Evolutionary conservation across 1,140 invertebrate species (phyloP), one percentile per base, ranked within the genome.

Genomic region (Lordiphosa collinella): DNA sequence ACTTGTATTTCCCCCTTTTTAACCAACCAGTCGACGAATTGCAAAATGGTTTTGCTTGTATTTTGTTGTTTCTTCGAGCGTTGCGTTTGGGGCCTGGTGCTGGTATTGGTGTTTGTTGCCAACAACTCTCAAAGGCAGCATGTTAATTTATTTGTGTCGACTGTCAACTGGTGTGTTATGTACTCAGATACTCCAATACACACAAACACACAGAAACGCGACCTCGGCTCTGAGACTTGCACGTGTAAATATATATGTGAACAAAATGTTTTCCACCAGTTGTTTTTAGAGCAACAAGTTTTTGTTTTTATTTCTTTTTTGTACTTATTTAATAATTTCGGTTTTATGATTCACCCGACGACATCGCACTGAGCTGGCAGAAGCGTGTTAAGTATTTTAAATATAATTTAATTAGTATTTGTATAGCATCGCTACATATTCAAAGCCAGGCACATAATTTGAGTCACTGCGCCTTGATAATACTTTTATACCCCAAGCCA

Each of bases 101-200:
- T 37, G 4, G 63, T 74, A 13, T 57, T 56, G 41, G 56, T 71
- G 40, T 41, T 37, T 71, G 40, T 41, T 37, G 68, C 54, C 51
- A 44, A 71, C 68, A 44, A 71, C 68, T 67, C 76, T 74, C 41
- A 66, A 74, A 80, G 66, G 75, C 71, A 57, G 71, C 61, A 62
- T 82, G 64, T 80, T 71, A 82, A 67, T 82, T 82, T 82, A 74
- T 65, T 58, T 71, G 68, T 62, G 43, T 68, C 54, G 50, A 48
- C 72, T 67, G 67, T 75, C 69, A 76, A 76, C 66, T 82, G 48
- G 67, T 70, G 44, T 84, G 72, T 46, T 82, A 63, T 67, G 52
- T 59, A 66, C 64, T 12, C 29, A 56, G 8, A 41, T 46, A 59
- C 31, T 34, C 12, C 50, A 22, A 46, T 34, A 54, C 36, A 41